Percentiles rank a stretch among this genome's conserved stretches.
These are phyloP conservation scores for Protonibea diacanthus DNA, from an alignment of 2,797 vertebrate species.

Conservation along the genomic window DNA sequence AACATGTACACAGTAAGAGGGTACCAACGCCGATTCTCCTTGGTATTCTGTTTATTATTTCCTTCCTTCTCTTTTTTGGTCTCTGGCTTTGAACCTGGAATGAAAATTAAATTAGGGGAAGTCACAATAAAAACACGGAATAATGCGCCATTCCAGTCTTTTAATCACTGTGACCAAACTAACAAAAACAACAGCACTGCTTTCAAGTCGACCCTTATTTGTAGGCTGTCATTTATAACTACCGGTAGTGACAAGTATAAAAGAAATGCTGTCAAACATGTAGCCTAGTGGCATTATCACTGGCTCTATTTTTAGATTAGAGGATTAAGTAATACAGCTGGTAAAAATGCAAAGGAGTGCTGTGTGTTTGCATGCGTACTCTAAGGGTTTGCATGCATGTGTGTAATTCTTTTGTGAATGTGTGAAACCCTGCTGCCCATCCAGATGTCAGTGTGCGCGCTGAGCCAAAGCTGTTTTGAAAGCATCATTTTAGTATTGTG, in stretches of 20 bases:
- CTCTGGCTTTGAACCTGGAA: conserved; percentile 9
- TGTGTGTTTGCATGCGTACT: conserved; percentile 20
- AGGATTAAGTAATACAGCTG: conserved; percentile 65
- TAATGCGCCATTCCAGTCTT: background rate
- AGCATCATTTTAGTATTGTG: background rate
- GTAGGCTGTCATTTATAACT: background rate
- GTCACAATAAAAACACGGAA: conserved; percentile 2
- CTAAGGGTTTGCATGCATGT: conserved; percentile 29
- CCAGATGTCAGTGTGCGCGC: conserved; percentile 28
- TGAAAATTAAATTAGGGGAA: conserved; percentile 13
- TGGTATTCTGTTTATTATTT: background rate
- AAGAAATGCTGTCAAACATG: conserved; percentile 35
- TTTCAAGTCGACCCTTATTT: background rate
- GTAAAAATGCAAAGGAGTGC: conserved; percentile 46
- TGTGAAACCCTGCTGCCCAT: conserved; percentile 62
- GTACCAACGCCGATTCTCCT: background rate
- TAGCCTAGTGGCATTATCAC: conserved; percentile 68
- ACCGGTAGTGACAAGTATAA: background rate
- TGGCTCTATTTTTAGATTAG: conserved; percentile 71
- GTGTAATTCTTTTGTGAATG: conserved; percentile 46
- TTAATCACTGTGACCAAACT: background rate
- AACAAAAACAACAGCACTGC: background rate
- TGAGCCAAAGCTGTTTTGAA: conserved; percentile 23
- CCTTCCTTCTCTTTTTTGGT: background rate
- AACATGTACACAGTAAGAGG: conserved; percentile 1